These are phyloP conservation scores for Sparidentex hasta DNA, from an alignment of 2,797 vertebrate species.

Conservation along the genomic window DNA sequence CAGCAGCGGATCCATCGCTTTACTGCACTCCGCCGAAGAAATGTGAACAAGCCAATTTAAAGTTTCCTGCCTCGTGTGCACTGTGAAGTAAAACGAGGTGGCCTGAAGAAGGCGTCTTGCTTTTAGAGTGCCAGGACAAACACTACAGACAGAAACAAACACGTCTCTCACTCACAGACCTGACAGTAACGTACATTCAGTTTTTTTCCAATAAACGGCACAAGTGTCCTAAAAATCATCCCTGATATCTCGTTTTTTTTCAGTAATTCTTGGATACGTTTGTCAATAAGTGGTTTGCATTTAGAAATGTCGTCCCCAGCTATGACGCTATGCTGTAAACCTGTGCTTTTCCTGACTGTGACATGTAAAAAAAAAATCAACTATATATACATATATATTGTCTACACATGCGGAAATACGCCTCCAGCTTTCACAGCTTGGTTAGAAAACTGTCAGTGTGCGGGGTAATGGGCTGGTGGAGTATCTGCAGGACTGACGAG, in stretches of 20 bases:
- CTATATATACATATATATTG: no score
- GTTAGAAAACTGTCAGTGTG: neutral
- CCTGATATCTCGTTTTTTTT: neutral
- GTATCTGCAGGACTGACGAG: neutral
- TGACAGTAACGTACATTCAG: neutral
- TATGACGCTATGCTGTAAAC: no score
- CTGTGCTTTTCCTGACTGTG: neutral
- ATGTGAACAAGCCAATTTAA: constrained; percentile 1
- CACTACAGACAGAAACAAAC: neutral
- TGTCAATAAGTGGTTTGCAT: neutral
- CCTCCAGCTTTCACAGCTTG: no score
- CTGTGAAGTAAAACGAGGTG: constrained; percentile 11
- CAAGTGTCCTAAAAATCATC: neutral
- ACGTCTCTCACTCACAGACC: neutral
- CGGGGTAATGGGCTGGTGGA: neutral
- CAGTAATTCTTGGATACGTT: neutral
- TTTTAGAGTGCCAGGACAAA: neutral
- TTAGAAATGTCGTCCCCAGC: neutral
- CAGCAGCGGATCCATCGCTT: constrained; percentile 35
- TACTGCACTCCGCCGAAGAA: constrained; percentile 10
- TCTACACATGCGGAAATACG: no score
- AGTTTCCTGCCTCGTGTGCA: neutral
- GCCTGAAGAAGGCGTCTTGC: neutral
- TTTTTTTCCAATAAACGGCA: neutral
- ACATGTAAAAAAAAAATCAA: neutral